Evolutionary conservation across 2,888 invertebrate genomes (phyloP), one percentile per base, ranked within the genome.

Genomic region (Ptychoptera albimana): DNA sequence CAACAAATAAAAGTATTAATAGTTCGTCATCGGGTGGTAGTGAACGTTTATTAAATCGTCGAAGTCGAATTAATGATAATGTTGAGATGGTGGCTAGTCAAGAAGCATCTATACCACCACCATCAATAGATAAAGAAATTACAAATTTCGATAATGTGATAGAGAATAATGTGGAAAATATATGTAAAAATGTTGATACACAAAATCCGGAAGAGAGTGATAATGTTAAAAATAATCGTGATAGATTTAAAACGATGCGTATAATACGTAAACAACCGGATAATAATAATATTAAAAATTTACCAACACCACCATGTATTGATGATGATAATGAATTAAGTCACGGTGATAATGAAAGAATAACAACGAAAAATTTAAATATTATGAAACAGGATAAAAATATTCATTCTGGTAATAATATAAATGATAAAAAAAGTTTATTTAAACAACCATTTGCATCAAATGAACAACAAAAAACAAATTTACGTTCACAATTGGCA

Each of bases 201-300:
- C 43, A 47, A 48, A 49, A 48, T 47, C 49, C 49, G 48, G 52
- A 51, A 44, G 42, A 43, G 8, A 37, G 13, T 13, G 23, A n/a
- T 34, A 46, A 55, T 7, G 58, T 58, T 43, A 58, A 60, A 40
- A 60, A 60, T 12, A 57, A 56, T 54, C 60, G 63, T 11, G 64
- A 65, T 49, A 61, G 65, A 16, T 65, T 65, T 45, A 64, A 63
- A 53, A 65, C 65, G n/a, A 64, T 64, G 45, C 59, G 63, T 53
- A 60, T 65, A 44, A 57, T 57, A 15, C 61, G 57, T 42, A 50
- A 46, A 53, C 49, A 53, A 42, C 45, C 50, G 43, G 50, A 44
- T 32, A 42, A 44, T 14, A 37, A 23, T 23, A 5, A 23, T 23
- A 23, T 23, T 5, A 23, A 23, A 23, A 23, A 23, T 23, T 23